These are phyloP conservation scores for Myocastor coypus DNA, from an alignment of 2,113 vertebrate genomes.

Conservation along the genomic window DNA sequence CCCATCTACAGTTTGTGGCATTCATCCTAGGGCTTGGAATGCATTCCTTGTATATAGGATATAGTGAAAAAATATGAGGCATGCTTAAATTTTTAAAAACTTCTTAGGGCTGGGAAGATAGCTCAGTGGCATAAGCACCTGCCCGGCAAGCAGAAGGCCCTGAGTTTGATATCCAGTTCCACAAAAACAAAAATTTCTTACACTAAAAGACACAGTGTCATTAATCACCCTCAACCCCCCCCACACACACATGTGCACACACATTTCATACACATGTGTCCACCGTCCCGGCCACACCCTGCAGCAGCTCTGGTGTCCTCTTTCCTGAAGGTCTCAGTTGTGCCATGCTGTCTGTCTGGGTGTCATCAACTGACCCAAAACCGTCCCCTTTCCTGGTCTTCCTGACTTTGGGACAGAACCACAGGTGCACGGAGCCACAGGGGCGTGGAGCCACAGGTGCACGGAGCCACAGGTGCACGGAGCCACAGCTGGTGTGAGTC, in stretches of 20 bases:
- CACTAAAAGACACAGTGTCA: not conserved
- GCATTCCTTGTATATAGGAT: not conserved
- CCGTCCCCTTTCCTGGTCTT: not conserved
- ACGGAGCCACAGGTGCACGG: accelerated
- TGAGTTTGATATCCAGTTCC: too few species aligned
- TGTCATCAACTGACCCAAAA: not conserved
- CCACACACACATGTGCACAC: too few species aligned
- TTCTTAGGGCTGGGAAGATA: too few species aligned
- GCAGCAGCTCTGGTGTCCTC: not conserved
- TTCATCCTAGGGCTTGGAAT: not conserved
- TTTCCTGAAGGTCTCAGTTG: not conserved
- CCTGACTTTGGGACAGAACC: not conserved
- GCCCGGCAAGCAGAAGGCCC: too few species aligned
- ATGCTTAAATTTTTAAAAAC: not conserved
- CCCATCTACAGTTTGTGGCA: not conserved
- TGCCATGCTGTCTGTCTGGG: not conserved
- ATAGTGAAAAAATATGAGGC: not conserved
- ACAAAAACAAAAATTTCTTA: not conserved
- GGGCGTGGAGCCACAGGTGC: accelerated
- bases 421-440: not conserved
- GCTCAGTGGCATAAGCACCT: too few species aligned
- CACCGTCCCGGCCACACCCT: not conserved
- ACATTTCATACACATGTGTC: not conserved
- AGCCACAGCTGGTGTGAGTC: accelerated
- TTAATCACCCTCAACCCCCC: not conserved